Base-by-base conservation (phyloP, 2,113 vertebrate species). In the Picathartes gymnocephalus region DNA sequence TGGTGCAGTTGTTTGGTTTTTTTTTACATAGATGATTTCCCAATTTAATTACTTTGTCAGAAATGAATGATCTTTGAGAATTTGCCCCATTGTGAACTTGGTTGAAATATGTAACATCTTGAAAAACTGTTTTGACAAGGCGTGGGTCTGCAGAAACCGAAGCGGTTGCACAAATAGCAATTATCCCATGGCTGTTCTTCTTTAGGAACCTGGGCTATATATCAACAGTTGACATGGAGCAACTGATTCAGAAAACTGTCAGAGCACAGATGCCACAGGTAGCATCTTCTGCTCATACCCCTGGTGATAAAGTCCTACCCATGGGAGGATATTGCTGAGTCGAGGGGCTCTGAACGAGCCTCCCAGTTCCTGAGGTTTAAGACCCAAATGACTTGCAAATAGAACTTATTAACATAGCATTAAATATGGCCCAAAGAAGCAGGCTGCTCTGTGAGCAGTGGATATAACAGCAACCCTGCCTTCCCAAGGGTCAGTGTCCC, bases 111-210 rank as follows among this genome's bases (percentile, higher is more conserved):
- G 14, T 31, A 66, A 50, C 25, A 56, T 79, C 42, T 71, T 76
- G 51, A 85, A 83, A 82, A 92, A 47, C 9, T 56, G 22, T 60
- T 82, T 86, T 86, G 66, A n/a, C 45, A 53, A 80, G 11, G 21
- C 0, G 0, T 7, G 4, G 21, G 31, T 53, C 4, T 13, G 13
- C 3, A 9, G 61, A 85, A 85, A 44, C 35, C 0, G 0, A 35
- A 76, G 33, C 0, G 0, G 40, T 50, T 5, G 11, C 28, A 74
- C 39, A 58, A 90, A 81, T 6, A 92, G 11, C 27, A 81, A 28
- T 1, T 5, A 54, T 74, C 44, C 15, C 35, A 10, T 35, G 47
- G 21, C 44, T 85, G 10, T 39, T 30, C 80, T 87, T 79, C 70
- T 47, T 10, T 25, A 76, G 61, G 24, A 79, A 39, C 53, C 18